Base-by-base conservation (phyloP, 1,140 invertebrate genomes). In the Scaptomyza pallida region DNA sequence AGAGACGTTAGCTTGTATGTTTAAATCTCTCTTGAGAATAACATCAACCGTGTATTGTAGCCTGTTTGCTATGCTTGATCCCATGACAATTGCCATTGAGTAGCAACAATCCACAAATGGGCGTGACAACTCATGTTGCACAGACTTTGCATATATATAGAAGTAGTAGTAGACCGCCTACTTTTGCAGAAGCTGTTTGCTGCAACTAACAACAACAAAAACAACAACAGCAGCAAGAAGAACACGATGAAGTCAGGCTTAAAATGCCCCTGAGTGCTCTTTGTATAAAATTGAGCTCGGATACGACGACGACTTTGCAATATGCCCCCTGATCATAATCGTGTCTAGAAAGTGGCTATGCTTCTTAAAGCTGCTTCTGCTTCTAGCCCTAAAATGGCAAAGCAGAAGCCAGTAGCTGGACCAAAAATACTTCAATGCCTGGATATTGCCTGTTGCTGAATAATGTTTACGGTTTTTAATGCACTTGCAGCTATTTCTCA, bases 251-350 rank as follows among this genome's bases (percentile, higher is more conserved):
- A 44, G 41, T 3, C 16, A 62, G 52, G 47, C 54, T 16, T 3
- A n/a, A 63, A 43, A 85, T 85, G 80, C 80, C 80, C 80, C 83
- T 71, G 72, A 85, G 80, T 80, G 80, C 48, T 85, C 52, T 85
- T 65, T 83, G 75, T 67, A 30, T 30, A 70, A 75, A 78, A 67
- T 54, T 61, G 59, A 55, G 57, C 78, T 35, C 23, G 57, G 16
- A 23, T 54, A 23, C 48, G n/a, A n/a, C n/a, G n/a, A n/a, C n/a
- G n/a, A 37, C 26, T 10, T n/a, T n/a, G 4, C 33, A 37, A 37
- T 23, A 19, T 47, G 61, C 50, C 16, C 35, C 45, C 26, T 30
- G 55, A 68, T 55, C 62, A 63, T 57, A 78, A 65, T 78, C 74
- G 78, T 82, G 78, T 68, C 67, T 81, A 69, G 62, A 68, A 76